Conservation (phyloP, 2,888 invertebrate species). For the Chloromyia formosa region DNA sequence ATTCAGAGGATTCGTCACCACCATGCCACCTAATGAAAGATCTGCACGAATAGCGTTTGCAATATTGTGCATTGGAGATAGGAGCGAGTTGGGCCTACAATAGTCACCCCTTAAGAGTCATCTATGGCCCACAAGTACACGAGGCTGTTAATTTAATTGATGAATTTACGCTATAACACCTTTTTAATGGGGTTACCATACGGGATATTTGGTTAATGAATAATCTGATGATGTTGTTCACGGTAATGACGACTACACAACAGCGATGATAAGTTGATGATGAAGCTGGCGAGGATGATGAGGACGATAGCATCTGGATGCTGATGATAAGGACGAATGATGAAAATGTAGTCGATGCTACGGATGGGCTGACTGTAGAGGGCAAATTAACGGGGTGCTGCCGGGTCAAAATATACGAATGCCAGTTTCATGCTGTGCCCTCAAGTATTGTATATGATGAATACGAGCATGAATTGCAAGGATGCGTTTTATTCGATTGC, state of each 20-base stretch:
- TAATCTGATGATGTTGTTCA: constrained; percentile 48
- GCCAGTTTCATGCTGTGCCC: constrained; percentile 7
- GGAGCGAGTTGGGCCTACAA: not conserved
- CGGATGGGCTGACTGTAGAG: not conserved
- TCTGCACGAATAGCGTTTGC: constrained; percentile 33
- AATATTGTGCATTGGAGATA: constrained; percentile 22
- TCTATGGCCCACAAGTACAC: constrained; percentile 31
- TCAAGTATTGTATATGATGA: constrained; percentile 11
- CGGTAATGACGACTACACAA: constrained; percentile 16
- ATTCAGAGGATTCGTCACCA: not conserved
- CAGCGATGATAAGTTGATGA: constrained; percentile 1
- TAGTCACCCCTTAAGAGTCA: not conserved
- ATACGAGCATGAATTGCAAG: constrained; percentile 30
- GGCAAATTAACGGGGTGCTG: not conserved
- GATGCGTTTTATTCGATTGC: constrained; percentile 43
- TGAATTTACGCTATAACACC: constrained; percentile 54
- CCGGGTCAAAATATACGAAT: constrained; percentile 24
- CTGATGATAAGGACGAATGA: not conserved
- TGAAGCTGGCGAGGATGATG: constrained; percentile 28
- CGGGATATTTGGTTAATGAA: constrained; percentile 50
- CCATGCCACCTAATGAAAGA: constrained; percentile 26
- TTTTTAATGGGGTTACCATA: constrained; percentile 54
- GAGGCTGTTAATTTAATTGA: constrained; percentile 54
- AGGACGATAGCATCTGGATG: constrained; percentile 6
- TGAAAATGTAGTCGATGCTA: constrained; percentile 1